Base-by-base conservation (phyloP, 1,140 invertebrate species). In the Holcopasites calliopsidis region DNA sequence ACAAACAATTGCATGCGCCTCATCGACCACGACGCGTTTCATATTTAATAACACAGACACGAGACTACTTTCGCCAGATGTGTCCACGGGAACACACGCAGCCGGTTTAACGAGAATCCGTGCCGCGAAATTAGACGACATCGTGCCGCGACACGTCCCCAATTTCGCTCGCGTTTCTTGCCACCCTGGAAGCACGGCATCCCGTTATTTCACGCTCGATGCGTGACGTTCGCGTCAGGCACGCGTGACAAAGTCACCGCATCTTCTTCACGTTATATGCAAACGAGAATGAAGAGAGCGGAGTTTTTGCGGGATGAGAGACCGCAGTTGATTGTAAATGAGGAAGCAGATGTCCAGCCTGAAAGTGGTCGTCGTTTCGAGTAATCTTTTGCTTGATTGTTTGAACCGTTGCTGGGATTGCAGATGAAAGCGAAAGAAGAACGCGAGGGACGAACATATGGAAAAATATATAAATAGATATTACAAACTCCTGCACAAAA, bases 111-210 rank as follows among this genome's bases (percentile, higher is more conserved):
- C 70, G 80, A 83, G 76, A 33, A 73, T 11, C 38, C 50, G 76
- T 73, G 58, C 38, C 50, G 66, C 55, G 65, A 44, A 62, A 55
- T 71, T 78, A 76, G 76, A 74, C 79, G 65, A 76, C 68, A 76
- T 61, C 44, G 76, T 28, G 52, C 35, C 47, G 61, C 71, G 72
- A 79, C 62, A 69, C 75, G 72, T 66, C 47, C 72, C 79, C 79
- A 82, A 86, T 80, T 77, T 72, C 83, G 74, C 28, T 33, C 62
- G 26, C 50, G 72, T 77, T 86, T 80, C 80, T 85, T 79, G 76
- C 77, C 75, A 52, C 65, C 33, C 73, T 42, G 50, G 61, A 47
- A 38, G 52, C 42, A 44, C 35, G 49, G 44, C 57, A 57, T 71
- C 47, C 71, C 55, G 75, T 80, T 85, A 79, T 82, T 85, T 76